Percentiles rank a stretch among this genome's conserved stretches.
phyloP scores from a whole-genome alignment of 2,797 vertebrate species.

The Xiphophorus birchmanni region DNA sequence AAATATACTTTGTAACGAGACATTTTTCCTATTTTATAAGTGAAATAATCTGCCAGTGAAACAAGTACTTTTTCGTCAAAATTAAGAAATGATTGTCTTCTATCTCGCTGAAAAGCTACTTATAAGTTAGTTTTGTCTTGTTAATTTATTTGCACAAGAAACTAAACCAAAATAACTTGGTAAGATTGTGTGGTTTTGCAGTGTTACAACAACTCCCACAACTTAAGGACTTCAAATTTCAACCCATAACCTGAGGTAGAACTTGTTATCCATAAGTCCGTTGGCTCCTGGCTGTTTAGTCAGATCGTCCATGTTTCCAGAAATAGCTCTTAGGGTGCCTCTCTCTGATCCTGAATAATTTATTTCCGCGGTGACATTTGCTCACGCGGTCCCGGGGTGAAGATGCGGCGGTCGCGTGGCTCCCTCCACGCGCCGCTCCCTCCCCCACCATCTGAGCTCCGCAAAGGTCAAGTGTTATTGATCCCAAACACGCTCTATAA shows the following conservation, averaged over 20 bases:
- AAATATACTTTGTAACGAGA: too few relatives aligned
- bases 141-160: too few relatives aligned
- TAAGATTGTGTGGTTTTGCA: too few relatives aligned
- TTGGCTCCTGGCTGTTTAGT: conserved; percentile 8
- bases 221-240: background rate
- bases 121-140: too few relatives aligned
- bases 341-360: conserved; percentile 75
- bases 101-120: too few relatives aligned
- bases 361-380: conserved; percentile 80
- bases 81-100: too few relatives aligned
- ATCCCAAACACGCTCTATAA: conserved; percentile 66
- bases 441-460: conserved; percentile 46
- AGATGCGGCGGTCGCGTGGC: conserved; percentile 56
- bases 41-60: too few relatives aligned
- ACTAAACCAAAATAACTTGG: too few relatives aligned
- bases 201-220: background rate
- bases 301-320: conserved; percentile 43
- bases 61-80: too few relatives aligned
- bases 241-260: background rate
- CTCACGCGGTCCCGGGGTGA: conserved; percentile 68
- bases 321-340: conserved; percentile 65
- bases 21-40: too few relatives aligned
- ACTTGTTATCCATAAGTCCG: conserved; percentile 35
- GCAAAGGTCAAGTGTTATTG: conserved; percentile 80
- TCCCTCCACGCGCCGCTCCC: conserved; percentile 18